phyloP scores from a whole-genome alignment of 2,888 invertebrate genomes.

The Penaeus monodon region DNA sequence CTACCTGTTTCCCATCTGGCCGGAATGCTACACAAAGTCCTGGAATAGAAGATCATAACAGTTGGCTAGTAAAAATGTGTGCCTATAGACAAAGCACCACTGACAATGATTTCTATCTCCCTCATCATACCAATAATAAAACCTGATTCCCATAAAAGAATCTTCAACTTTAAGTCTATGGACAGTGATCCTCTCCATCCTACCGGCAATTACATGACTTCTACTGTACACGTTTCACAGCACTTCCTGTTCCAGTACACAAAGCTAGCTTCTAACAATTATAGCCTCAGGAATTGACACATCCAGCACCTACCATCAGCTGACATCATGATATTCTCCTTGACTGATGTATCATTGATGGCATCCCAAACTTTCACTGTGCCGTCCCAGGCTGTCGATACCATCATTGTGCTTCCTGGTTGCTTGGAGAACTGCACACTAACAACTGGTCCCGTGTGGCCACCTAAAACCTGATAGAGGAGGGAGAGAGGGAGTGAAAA shows the following conservation, averaged over 20 bases:
- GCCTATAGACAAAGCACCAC: neutral
- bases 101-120: neutral
- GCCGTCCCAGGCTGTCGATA: constrained; percentile 95
- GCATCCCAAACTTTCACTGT: constrained; percentile 93
- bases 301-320: constrained; percentile 76
- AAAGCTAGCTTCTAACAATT: too few species aligned
- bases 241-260: too few species aligned
- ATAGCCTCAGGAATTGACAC: too few species aligned
- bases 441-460: constrained; percentile 93
- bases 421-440: constrained; percentile 84
- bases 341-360: constrained; percentile 82
- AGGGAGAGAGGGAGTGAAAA: neutral
- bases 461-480: constrained; percentile 79
- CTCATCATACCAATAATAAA: neutral
- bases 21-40: constrained; percentile 86
- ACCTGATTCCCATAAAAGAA: too few species aligned
- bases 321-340: constrained; percentile 83
- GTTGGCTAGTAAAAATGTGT: too few species aligned
- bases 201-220: too few species aligned
- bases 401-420: constrained; percentile 80
- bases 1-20: constrained; percentile 92
- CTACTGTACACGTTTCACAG: too few species aligned
- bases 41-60: constrained; percentile 65
- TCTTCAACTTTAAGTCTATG: too few species aligned
- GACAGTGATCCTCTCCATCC: too few species aligned